phyloP scores from a whole-genome alignment of 2,888 invertebrate species.

The Heliconius ismenius region DNA sequence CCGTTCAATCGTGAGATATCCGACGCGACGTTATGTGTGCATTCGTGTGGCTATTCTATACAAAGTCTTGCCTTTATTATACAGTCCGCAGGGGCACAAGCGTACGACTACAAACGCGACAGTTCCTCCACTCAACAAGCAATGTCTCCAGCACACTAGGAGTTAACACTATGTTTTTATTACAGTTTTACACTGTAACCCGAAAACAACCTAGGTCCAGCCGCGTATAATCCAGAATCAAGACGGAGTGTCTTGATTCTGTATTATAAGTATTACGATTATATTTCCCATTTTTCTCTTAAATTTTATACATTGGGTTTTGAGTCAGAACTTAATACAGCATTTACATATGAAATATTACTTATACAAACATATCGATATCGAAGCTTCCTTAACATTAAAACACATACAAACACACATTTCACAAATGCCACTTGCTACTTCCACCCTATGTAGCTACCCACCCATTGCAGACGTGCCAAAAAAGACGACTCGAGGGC shows the following conservation, averaged over 20 bases:
- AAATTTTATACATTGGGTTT: background rate
- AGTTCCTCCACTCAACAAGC: too few relatives aligned
- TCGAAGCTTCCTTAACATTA: background rate
- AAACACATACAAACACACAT: background rate
- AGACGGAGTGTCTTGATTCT: too few relatives aligned
- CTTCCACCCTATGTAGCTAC: background rate
- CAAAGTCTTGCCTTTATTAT: too few relatives aligned
- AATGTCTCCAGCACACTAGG: too few relatives aligned
- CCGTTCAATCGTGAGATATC: slow-evolving; percentile 11
- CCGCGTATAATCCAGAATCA: background rate
- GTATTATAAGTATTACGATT: too few relatives aligned
- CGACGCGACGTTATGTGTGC: background rate
- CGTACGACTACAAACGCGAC: too few relatives aligned
- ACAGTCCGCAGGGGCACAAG: too few relatives aligned
- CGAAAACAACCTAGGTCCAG: background rate
- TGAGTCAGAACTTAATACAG: background rate
- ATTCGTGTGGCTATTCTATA: too few relatives aligned
- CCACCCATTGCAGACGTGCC: background rate
- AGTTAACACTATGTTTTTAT: too few relatives aligned
- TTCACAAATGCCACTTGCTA: background rate
- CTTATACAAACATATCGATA: background rate
- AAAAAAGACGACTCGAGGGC: slow-evolving; percentile 21
- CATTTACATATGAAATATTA: background rate
- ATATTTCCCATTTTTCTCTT: background rate
- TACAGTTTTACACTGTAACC: too few relatives aligned